Evolutionary conservation across 1,140 invertebrate genomes (phyloP), one percentile per base, ranked within the genome.

Genomic region (Cydia amplana): DNA sequence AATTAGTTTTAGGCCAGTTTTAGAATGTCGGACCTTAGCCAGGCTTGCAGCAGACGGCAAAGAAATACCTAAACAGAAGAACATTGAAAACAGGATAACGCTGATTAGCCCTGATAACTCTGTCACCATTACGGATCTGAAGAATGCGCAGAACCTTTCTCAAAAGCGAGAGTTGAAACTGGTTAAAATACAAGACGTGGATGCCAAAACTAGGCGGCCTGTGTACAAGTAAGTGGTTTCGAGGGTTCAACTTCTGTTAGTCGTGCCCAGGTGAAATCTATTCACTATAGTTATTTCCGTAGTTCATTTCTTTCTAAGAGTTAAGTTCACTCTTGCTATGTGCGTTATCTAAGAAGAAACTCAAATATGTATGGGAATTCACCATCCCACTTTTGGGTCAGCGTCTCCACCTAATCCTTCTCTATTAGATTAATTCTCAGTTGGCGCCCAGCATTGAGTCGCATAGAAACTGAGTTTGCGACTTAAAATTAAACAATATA

Each of bases 101-200:
- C 78, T 94, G 14, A 91, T 94, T 64, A 85, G 84, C 65, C 79
- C 89, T 70, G 93, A 94, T 81, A 90, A 93, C 85, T 83, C 88
- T 23, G 82, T 93, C 55, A 90, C 82, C 77, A 91, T 94, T 36
- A 93, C 90, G 10, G 93, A 94, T 64, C 80, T 94, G 91, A 88
- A 94, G 78, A 91, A 95, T 83, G 95, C 95, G 0, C 91, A 95
- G 77, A 95, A 93, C 87, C 76, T 96, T 73, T 94, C 95, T 14
- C 92, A 93, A 77, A 87, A 94, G 25, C 90, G 95, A 82, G 94
- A 95, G 76, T 64, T 32, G 36, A 60, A 65, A 32, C 67, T 73
- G 18, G 23, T 73, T 80, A 82, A 79, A 49, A 43, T 49, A 73
- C 32, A 73, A 73, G 43, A 73, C 4, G 23, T 73, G 20, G 23